Percentiles rank a stretch among this genome's conserved stretches.
Conservation (phyloP, 2,888 invertebrate species). For the Tanytarsus gracilentus region DNA sequence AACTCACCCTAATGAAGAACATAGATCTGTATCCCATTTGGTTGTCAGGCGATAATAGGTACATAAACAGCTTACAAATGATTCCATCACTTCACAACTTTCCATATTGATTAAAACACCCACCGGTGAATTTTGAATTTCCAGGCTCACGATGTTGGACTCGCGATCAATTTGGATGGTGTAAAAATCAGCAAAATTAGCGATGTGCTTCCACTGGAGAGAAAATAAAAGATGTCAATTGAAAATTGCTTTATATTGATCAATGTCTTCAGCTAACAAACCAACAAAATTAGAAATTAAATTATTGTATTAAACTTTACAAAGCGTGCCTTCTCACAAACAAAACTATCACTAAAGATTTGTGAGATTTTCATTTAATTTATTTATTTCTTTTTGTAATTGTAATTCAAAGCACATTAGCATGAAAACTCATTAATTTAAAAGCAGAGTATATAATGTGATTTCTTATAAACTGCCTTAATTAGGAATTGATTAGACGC, state of each 20-base stretch:
- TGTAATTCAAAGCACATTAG: too few species aligned
- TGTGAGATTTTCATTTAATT: too few species aligned
- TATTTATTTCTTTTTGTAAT: too few species aligned
- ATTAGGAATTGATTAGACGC: too few species aligned
- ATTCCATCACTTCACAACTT: conserved; percentile 47
- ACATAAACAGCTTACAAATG: conserved; percentile 72
- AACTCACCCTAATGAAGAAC: conserved; percentile 58
- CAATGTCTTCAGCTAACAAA: conserved; percentile 7
- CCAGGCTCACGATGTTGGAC: conserved; percentile 58
- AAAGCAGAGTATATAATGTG: too few species aligned
- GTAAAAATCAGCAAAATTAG: conserved; percentile 74
- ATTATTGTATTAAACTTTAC: too few species aligned
- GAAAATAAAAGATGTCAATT: conserved; percentile 34
- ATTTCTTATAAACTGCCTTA: too few species aligned
- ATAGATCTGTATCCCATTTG: conserved; percentile 87
- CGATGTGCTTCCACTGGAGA: conserved; percentile 67
- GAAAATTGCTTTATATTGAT: conserved; percentile 17
- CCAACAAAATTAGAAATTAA: conserved; percentile 12
- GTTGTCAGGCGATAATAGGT: conserved; percentile 79
- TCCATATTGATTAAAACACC: conserved; percentile 39
- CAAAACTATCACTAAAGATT: too few species aligned
- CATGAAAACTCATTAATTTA: too few species aligned
- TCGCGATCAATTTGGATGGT: conserved; percentile 61
- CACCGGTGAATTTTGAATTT: conserved; percentile 48
- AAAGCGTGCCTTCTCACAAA: too few species aligned